Conservation (phyloP, 37 sponge, comb jelly and placozoan genomes). For the Mnemiopsis leidyi region DNA sequence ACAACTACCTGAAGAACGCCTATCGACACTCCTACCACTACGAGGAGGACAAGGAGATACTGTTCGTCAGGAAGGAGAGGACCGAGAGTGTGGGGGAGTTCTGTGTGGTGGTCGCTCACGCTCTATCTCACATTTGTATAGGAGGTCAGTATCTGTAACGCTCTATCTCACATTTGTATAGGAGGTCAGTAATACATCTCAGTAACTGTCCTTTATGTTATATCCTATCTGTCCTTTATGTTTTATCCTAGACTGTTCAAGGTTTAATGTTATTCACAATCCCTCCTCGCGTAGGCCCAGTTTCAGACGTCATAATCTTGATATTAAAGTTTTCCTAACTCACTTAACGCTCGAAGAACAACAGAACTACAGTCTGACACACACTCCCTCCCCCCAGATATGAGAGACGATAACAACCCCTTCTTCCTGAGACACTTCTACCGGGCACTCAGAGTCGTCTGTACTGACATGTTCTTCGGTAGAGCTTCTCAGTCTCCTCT, state of each 20-base stretch:
- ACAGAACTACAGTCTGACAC: too few relatives aligned
- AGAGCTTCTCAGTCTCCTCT: background rate
- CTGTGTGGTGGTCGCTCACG: constrained; percentile 67
- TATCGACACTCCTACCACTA: constrained; percentile 71
- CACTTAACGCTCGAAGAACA: too few relatives aligned
- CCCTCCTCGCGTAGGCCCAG: too few relatives aligned
- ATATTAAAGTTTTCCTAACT: too few relatives aligned
- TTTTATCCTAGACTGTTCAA: too few relatives aligned
- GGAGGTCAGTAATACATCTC: constrained; percentile 17
- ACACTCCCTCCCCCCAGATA: constrained; percentile 2
- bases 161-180: constrained; percentile 62
- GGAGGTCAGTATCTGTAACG: constrained; percentile 58
- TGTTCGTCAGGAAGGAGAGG: constrained; percentile 69
- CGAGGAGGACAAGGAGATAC: constrained; percentile 24
- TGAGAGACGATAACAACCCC: constrained; percentile 67
- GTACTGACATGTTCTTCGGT: constrained; percentile 22
- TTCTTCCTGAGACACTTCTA: constrained; percentile 68
- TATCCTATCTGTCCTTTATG: too few relatives aligned
- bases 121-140: constrained; percentile 62
- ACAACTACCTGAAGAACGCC: constrained; percentile 68
- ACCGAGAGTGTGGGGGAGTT: constrained; percentile 70
- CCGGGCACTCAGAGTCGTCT: background rate
- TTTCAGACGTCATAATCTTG: too few relatives aligned
- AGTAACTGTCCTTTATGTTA: too few relatives aligned
- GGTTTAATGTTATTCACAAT: too few relatives aligned